Base-by-base conservation (phyloP, 2,113 vertebrate genomes). In the Caretta caretta region DNA sequence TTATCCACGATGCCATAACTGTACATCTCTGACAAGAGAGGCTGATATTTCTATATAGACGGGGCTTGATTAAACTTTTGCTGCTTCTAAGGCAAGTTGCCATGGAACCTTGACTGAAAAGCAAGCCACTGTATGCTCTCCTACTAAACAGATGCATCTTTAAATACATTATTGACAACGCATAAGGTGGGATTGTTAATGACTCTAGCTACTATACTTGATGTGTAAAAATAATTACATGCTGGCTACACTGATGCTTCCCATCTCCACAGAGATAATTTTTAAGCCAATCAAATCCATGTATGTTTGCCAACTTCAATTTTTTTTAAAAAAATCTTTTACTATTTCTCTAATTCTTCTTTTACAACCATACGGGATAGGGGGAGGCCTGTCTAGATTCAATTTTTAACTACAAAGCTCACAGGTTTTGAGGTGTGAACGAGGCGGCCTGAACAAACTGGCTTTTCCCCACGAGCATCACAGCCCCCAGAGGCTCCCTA, bases 1-100 rank as follows among this genome's bases (percentile, higher is more conserved):
- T 99, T 72, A 99, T 99, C 99, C 99, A 99, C 11, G 99, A 99
- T 3, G 99, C 98, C 99, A 99, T 99, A 3, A 98, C 57, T 6
- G 88, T 97, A 49, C 65, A 96, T 84, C 97, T 92, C 8, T 83
- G 90, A 42, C 83, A 89, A 11, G 98, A 98, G 6, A 97, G 96
- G 20, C 98, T 98, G 76, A 99, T 94, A 38, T 54, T 93, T 83
- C 98, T 98, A 20, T 35, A 65, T 2, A 72, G 87, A 2, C 42
- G n/a, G 31, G 62, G 59, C 27, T 57, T 91, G 8, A 5, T 81
- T 14, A 82, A 14, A 81, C 46, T 10, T 50, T 38, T 86, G 54
- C 87, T 87, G 90, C 78, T 91, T 93, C 49, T 89, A 93, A 94
- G 54, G 86, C 83, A 83, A 19, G 13, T 31, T 29, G 42, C 24